Conservation (phyloP, 37 sponge, comb jelly and placozoan genomes). For the Petrosia ficiformis region DNA sequence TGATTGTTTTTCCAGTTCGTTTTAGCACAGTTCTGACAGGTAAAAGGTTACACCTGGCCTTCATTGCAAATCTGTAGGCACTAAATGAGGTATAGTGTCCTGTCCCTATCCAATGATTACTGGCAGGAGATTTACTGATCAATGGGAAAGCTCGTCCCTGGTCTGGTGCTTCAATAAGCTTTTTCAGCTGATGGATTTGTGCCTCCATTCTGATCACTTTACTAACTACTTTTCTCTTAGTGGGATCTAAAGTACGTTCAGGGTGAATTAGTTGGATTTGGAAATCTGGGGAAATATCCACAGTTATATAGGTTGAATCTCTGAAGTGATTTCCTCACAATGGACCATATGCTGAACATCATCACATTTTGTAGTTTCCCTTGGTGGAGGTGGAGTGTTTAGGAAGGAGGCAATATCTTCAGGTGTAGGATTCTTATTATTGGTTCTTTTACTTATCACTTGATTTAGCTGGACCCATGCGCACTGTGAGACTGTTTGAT, state of each 20-base stretch:
- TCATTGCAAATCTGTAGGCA: slow-evolving; percentile 36
- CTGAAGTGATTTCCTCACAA: too few relatives aligned
- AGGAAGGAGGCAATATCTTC: background rate
- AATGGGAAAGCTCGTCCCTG: slow-evolving; percentile 30
- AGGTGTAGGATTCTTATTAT: too few relatives aligned
- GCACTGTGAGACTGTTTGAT: background rate
- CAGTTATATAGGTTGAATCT: too few relatives aligned
- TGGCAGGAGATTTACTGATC: slow-evolving; percentile 12
- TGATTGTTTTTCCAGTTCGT: slow-evolving; percentile 2
- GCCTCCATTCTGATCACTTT: too few relatives aligned
- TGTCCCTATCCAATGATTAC: slow-evolving; percentile 35
- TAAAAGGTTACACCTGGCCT: slow-evolving; percentile 35
- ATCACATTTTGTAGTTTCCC: too few relatives aligned
- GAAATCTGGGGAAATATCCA: too few relatives aligned
- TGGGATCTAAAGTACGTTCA: too few relatives aligned
- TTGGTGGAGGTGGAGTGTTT: too few relatives aligned
- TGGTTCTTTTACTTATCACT: background rate
- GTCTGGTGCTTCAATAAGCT: slow-evolving; percentile 2
- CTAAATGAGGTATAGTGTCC: slow-evolving; percentile 27
- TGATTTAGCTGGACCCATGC: slow-evolving; percentile 16
- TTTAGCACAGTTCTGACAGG: slow-evolving; percentile 19
- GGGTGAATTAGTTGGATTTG: too few relatives aligned
- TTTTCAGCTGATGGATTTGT: too few relatives aligned
- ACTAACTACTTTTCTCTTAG: too few relatives aligned
- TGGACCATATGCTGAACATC: too few relatives aligned